Percentiles rank a stretch among this genome's conserved stretches.
Evolutionary conservation across 1,140 invertebrate genomes (phyloP).

Genomic region (Trichonephila inaurata): DNA sequence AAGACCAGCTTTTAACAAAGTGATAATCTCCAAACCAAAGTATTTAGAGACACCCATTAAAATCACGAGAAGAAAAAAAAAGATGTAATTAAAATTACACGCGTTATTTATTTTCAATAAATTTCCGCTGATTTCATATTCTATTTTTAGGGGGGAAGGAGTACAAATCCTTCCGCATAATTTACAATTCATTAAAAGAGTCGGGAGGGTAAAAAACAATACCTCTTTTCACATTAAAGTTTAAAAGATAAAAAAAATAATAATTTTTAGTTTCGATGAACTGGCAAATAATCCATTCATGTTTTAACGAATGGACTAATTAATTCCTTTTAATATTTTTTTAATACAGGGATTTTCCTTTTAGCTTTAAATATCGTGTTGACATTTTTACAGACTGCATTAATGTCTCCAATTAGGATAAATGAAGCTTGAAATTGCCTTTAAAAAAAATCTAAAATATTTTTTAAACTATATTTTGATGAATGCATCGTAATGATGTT

Average conservation of each 20-base stretch:
- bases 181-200: slow-evolving; percentile 23
- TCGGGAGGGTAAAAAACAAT: neutral
- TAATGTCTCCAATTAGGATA: no score
- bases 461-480: no score
- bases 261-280: neutral
- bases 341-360: no score
- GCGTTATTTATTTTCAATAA: slow-evolving; percentile 22
- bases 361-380: no score
- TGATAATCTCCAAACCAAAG: neutral
- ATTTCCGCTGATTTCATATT: neutral
- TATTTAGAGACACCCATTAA: neutral
- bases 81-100: neutral
- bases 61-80: neutral
- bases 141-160: neutral
- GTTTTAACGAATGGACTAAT: neutral
- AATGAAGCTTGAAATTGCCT: no score
- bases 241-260: neutral
- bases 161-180: neutral
- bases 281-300: neutral
- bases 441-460: no score
- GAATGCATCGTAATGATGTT: no score
- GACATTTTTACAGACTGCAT: no score
- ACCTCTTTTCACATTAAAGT: neutral
- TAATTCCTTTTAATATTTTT: neutral
- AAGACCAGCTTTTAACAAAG: neutral